Base-by-base conservation (phyloP, 2,888 invertebrate species). In the Sussaba pulchella region DNA sequence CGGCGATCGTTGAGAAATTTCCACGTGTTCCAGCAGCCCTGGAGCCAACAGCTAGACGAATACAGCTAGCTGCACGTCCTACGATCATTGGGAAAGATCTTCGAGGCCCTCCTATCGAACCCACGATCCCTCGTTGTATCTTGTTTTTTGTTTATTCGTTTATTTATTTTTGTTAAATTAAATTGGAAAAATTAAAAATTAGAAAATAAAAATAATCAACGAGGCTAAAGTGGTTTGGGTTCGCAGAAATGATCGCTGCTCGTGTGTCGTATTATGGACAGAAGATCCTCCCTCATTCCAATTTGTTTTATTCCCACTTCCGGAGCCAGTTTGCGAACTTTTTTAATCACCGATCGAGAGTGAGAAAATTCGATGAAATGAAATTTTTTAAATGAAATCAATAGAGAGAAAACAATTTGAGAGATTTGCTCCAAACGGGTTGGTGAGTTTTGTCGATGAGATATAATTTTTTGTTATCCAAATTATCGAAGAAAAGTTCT, bases 201-300 rank as follows among this genome's bases (percentile, higher is more conserved):
- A n/a, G n/a, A 26, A 54, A 12, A 24, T 21, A 19, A 47, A 47
- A 45, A 21, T 12, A 9, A 9, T 14, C 36, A 59, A 59, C 10
- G 17, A 59, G 86, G 91, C 90, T 91, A 91, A 86, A 91, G 91
- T 87, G 91, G 24, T 8, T n/a, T 89, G 94, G 96, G 96, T 94
- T 96, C 96, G 94, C 96, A 95, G 92, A 95, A 96, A 91, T 96
- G 96, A 87, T 96, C 96, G 86, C 96, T 96, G 85, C 96, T 96
- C 83, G 96, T 96, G 93, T 96, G 96, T 90, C 96, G 94, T 93
- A 96, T 96, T 90, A 95, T 95, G 89, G 95, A 94, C 91, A 95
- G 93, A 92, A 95, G 93, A 92, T 95, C 94, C 94, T 95, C 95
- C 94, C 96, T 95, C 96, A 96, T 96, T 94, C 95, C 95, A 94